These are phyloP conservation scores for Rosalia funebris DNA, from an alignment of 2,888 invertebrate species.

Conservation along the genomic window DNA sequence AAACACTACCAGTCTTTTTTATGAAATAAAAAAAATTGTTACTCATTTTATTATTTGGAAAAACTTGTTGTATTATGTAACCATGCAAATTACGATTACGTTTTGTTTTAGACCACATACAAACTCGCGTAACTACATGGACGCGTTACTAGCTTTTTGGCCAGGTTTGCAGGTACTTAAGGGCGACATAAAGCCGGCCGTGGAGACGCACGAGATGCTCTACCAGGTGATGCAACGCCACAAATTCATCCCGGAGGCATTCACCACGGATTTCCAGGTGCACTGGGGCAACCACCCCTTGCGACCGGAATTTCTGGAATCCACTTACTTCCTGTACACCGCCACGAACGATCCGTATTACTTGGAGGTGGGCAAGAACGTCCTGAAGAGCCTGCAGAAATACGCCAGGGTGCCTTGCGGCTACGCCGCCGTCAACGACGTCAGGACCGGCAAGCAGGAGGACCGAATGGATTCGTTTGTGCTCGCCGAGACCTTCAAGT, in stretches of 20 bases:
- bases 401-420: conserved; percentile 95
- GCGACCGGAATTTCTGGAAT: conserved; percentile 96
- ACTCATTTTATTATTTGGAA: too few species aligned
- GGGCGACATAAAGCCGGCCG: conserved; percentile 95
- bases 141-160: conserved; percentile 97
- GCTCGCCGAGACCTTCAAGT: conserved; percentile 97
- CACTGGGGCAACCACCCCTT: conserved; percentile 99
- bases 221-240: conserved; percentile 98
- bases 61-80: too few species aligned
- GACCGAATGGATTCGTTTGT: conserved; percentile 99
- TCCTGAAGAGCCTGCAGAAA: conserved; percentile 87
- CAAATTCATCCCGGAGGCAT: conserved; percentile 98
- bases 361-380: conserved; percentile 89
- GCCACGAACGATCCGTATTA: conserved; percentile 97
- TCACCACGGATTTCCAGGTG: conserved; percentile 95
- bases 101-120: conserved; percentile 78
- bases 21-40: too few species aligned
- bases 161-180: conserved; percentile 86
- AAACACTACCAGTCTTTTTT: too few species aligned
- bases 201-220: conserved; percentile 99
- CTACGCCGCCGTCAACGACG: conserved; percentile 81
- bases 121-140: conserved; percentile 96
- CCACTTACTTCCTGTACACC: conserved; percentile 95
- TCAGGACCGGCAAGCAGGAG: conserved; percentile 79
- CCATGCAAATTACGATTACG: not conserved